Evolutionary conservation across 2,888 invertebrate species (phyloP).

Genomic region (Cantharis rufa): DNA sequence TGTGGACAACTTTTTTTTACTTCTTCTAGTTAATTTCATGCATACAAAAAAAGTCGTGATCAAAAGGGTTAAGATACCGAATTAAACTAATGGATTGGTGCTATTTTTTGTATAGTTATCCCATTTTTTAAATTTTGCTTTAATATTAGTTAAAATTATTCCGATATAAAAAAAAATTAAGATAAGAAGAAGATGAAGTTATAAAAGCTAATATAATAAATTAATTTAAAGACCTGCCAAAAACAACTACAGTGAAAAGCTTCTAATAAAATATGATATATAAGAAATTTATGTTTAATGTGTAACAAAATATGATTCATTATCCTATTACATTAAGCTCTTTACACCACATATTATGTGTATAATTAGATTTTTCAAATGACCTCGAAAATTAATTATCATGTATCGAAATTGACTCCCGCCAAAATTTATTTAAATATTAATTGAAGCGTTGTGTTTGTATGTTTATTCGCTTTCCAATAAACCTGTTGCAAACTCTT

Average conservation of each 20-base stretch:
- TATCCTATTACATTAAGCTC: background rate
- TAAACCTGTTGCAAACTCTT: background rate
- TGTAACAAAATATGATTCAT: background rate
- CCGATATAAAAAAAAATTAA: background rate
- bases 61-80: too few species aligned
- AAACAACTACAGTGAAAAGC: background rate
- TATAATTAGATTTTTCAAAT: background rate
- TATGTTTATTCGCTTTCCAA: background rate
- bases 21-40: too few species aligned
- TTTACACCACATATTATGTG: background rate
- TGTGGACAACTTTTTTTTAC: too few species aligned
- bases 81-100: too few species aligned
- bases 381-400: background rate
- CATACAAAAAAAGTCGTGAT: too few species aligned
- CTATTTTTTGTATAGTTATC: too few species aligned
- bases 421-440: background rate
- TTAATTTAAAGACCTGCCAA: background rate
- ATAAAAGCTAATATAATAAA: background rate
- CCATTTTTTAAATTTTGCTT: too few species aligned
- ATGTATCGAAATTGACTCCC: background rate
- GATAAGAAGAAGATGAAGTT: background rate
- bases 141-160: too few species aligned
- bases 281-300: background rate
- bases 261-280: background rate
- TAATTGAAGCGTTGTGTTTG: background rate